phyloP scores from a whole-genome alignment of 2,113 vertebrate species.

The Myrmophylax atrothorax region DNA sequence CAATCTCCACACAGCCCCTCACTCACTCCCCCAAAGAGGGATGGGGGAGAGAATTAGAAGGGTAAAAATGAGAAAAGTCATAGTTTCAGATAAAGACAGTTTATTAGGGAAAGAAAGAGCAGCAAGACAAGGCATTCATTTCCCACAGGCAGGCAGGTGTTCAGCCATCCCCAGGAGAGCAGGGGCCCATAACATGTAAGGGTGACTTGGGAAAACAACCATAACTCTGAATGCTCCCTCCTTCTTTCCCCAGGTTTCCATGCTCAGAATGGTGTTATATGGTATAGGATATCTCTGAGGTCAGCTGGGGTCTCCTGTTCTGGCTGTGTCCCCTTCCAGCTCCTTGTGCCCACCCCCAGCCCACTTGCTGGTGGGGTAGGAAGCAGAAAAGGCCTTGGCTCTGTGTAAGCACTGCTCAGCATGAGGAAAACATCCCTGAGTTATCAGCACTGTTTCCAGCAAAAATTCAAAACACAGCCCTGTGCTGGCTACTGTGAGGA shows the following conservation, averaged over 20 bases:
- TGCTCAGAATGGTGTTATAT: not conserved
- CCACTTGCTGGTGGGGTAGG: not conserved
- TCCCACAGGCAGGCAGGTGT: not conserved
- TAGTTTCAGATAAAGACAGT: not conserved
- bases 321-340: not conserved
- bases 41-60: not conserved
- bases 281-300: not conserved
- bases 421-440: not conserved
- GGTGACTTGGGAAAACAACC: not conserved
- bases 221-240: not conserved
- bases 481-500: rapidly evolving
- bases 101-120: not conserved
- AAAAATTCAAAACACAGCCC: not conserved
- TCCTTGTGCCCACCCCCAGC: not conserved
- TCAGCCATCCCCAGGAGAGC: not conserved
- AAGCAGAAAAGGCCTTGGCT: not conserved
- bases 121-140: not conserved
- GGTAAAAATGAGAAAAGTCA: not conserved
- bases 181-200: not conserved
- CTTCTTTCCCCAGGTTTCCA: not conserved
- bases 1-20: not conserved
- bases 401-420: not conserved
- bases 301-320: not conserved
- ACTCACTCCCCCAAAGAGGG: not conserved
- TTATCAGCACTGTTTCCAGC: not conserved